Base-by-base conservation (phyloP, 2,888 invertebrate species). In the Eupithecia centaureata region DNA sequence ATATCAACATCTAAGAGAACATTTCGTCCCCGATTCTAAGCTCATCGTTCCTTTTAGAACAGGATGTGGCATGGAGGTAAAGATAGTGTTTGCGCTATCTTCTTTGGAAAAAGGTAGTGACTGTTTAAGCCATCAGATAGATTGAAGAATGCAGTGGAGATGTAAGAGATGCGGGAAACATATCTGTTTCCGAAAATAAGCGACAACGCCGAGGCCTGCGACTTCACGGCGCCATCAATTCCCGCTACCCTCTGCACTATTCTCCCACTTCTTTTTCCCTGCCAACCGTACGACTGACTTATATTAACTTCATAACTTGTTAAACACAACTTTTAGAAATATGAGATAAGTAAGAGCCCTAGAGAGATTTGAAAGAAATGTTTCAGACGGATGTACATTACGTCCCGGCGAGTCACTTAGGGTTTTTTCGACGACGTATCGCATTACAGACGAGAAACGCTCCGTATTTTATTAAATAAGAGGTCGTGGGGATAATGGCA, bases 301-400 rank as follows among this genome's bases (percentile, higher is more conserved):
- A 85, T 88, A 90, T 87, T 87, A 90, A 90, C 86, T 88, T 87
- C 84, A 86, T 85, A 89, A 90, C 89, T 90, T 87, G 86, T 89
- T 87, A 89, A 89, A 90, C 83, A 86, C 77, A 88, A 87, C 86
- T 88, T 90, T 86, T 77, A 85, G 86, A 89, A 88, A 89, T 86
- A 89, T 85, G 85, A 88, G 86, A 85, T 88, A 85, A 84, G 82
- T 83, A 84, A 84, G 81, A 84, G 80, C 82, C 77, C 79, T 80
- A 81, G 81, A 85, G 82, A 85, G 82, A 85, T 87, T 88, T 79
- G 82, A 84, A 86, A 86, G 80, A 82, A 84, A 84, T 82, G 79
- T 82, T 81, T 79, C 74, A 77, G 80, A 77, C 77, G 76, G 71
- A 82, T 77, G 77, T 82, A 82, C 77, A 77, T 79, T 81, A 82